These are phyloP conservation scores for Reinhardtius hippoglossoides DNA, from an alignment of 2,113 vertebrate species.

Conservation along the genomic window DNA sequence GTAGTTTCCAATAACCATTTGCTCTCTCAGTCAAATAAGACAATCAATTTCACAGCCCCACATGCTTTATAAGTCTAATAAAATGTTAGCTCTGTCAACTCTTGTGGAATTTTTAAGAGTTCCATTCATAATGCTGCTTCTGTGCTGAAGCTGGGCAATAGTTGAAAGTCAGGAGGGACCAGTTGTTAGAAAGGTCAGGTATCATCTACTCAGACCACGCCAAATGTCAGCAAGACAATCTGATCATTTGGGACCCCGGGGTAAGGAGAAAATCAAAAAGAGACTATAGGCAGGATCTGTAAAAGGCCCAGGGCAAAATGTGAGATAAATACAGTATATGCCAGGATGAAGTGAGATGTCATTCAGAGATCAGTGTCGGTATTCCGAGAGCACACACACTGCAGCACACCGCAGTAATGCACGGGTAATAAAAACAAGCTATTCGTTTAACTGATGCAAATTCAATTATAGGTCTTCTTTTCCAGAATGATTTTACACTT, in stretches of 20 bases:
- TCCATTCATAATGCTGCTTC: conserved; percentile 22
- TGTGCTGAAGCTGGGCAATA: conserved; percentile 33
- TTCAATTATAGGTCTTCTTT: conserved; percentile 8
- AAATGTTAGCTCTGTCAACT: conserved; percentile 48
- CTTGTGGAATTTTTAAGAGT: conserved; percentile 49
- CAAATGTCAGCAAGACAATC: conserved; percentile 76
- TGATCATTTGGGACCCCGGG: conserved; percentile 63
- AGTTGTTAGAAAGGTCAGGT: conserved; percentile 71
- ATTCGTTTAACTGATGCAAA: conserved; percentile 1
- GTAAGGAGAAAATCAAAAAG: conserved; percentile 55
- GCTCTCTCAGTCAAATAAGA: conserved; percentile 32
- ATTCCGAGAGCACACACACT: conserved; percentile 25
- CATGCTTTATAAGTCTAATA: conserved; percentile 65
- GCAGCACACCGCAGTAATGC: not conserved
- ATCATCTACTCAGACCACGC: conserved; percentile 63
- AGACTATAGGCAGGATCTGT: conserved; percentile 45
- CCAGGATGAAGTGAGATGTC: conserved; percentile 47
- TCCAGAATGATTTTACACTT: conserved; percentile 15
- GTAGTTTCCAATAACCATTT: no score
- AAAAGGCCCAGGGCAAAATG: conserved; percentile 63
- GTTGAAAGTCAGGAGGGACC: conserved; percentile 52
- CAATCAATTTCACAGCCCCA: conserved; percentile 48
- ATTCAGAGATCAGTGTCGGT: conserved; percentile 52
- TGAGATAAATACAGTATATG: conserved; percentile 59
- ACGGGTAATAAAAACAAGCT: conserved; percentile 1